phyloP scores from a whole-genome alignment of 2,888 invertebrate species.

The Amblyteles armatorius region DNA sequence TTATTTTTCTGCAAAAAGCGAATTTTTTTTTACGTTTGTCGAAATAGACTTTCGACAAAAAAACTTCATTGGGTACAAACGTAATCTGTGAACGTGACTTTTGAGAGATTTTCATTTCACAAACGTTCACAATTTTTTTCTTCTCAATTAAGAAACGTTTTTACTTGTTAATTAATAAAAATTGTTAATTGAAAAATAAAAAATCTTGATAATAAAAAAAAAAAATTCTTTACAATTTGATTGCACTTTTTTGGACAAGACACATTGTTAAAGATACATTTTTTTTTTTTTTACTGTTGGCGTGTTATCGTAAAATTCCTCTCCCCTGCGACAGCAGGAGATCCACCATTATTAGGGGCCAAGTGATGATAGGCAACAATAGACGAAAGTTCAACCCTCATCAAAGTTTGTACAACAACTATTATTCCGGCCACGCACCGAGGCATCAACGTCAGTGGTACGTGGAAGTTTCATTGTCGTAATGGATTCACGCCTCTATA shows the following conservation, averaged over 20 bases:
- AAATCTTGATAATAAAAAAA: no score
- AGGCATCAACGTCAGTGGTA: background rate
- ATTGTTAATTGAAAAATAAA: no score
- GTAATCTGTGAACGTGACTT: no score
- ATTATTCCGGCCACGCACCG: background rate
- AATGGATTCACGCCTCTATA: background rate
- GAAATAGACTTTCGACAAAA: background rate
- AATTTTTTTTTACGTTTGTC: background rate
- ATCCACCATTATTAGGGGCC: no score
- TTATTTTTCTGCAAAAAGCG: background rate
- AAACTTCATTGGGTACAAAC: background rate
- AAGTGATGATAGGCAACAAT: background rate
- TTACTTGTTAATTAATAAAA: no score
- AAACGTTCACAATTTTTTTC: no score
- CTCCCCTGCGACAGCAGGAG: background rate
- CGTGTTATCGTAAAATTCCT: background rate
- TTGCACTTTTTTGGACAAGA: no score
- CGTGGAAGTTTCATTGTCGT: background rate
- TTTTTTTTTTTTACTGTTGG: no score
- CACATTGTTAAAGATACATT: no score
- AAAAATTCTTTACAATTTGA: no score
- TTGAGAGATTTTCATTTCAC: no score
- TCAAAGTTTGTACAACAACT: background rate
- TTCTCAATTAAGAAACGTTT: no score
- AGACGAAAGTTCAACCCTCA: background rate